Percentiles rank a stretch among this genome's conserved stretches.
phyloP scores from a whole-genome alignment of 2,797 vertebrate genomes.

The Brachyalestes nurse region DNA sequence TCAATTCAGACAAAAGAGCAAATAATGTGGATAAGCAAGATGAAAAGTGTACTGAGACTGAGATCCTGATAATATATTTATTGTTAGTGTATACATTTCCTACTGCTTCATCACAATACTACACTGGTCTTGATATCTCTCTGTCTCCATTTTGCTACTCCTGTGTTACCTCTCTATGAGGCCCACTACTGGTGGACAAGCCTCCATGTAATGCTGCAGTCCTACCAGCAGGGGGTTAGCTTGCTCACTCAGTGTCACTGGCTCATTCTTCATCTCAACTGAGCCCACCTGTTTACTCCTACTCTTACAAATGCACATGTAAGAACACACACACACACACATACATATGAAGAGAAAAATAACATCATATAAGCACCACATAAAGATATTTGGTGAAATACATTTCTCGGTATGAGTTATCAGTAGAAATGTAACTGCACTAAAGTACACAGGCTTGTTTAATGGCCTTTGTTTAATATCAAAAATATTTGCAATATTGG shows the following conservation, averaged over 20 bases:
- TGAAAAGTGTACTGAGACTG: background rate
- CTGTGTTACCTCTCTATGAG: constrained; percentile 71
- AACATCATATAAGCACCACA: constrained; percentile 9
- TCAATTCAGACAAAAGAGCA: background rate
- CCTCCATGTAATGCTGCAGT: constrained; percentile 72
- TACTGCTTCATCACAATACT: background rate
- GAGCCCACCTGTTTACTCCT: constrained; percentile 56
- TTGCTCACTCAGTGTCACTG: constrained; percentile 56
- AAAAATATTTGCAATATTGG: background rate
- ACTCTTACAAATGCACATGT: constrained; percentile 17
- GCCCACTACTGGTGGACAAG: constrained; percentile 62
- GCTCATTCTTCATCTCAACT: constrained; percentile 69
- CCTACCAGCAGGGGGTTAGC: constrained; percentile 76
- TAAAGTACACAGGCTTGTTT: background rate
- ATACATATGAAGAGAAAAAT: background rate
- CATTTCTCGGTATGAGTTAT: background rate
- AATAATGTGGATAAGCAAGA: background rate
- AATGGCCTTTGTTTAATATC: background rate
- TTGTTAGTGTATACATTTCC: background rate
- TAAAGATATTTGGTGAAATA: background rate
- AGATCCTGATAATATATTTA: background rate
- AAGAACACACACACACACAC: constrained; percentile 22
- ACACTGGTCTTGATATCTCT: constrained; percentile 28
- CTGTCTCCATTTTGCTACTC: constrained; percentile 58
- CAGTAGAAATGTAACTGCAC: background rate